Evolutionary conservation across 2,797 vertebrate genomes (phyloP).

Genomic region (Hyperoplus lanceolatus): DNA sequence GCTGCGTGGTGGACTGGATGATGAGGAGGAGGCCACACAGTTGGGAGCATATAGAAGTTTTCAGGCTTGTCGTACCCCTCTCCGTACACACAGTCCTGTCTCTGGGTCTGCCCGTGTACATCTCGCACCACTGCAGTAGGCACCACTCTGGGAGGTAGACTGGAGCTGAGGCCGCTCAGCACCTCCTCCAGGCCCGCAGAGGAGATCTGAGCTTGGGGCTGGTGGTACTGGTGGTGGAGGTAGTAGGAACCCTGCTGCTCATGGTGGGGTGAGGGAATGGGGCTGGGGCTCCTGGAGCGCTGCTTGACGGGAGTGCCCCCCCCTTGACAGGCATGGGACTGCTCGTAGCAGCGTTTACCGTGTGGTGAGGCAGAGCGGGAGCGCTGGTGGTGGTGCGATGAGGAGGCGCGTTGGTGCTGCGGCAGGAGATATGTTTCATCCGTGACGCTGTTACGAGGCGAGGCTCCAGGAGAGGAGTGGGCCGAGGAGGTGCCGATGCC

Average conservation of each 20-base stretch:
- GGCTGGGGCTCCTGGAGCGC: slow-evolving; percentile 93
- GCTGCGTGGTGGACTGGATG: slow-evolving; percentile 86
- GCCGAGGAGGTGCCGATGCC: slow-evolving; percentile 93
- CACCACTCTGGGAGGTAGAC: slow-evolving; percentile 80
- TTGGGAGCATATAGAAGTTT: slow-evolving; percentile 86
- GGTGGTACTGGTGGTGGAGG: slow-evolving; percentile 56
- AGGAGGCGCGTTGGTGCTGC: slow-evolving; percentile 74
- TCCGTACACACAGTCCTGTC: slow-evolving; percentile 85
- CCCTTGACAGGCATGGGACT: slow-evolving; percentile 82
- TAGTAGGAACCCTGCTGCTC: slow-evolving; percentile 75
- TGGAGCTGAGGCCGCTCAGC: slow-evolving; percentile 83
- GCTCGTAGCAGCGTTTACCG: slow-evolving; percentile 91
- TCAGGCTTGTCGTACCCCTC: slow-evolving; percentile 86
- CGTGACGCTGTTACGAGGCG: slow-evolving; percentile 91
- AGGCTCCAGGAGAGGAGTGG: slow-evolving; percentile 94
- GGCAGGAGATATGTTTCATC: slow-evolving; percentile 90
- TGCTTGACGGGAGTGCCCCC: slow-evolving; percentile 83
- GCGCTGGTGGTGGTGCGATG: slow-evolving; percentile 88
- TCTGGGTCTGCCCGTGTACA: slow-evolving; percentile 82
- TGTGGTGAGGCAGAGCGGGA: slow-evolving; percentile 94
- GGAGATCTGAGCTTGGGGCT: slow-evolving; percentile 54
- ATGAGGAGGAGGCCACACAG: slow-evolving; percentile 89
- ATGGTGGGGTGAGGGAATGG: slow-evolving; percentile 87
- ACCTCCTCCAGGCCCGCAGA: slow-evolving; percentile 86
- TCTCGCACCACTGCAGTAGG: slow-evolving; percentile 87